These are phyloP conservation scores for Drosophila prosaltans DNA, from an alignment of 1,140 invertebrate species.

Conservation along the genomic window DNA sequence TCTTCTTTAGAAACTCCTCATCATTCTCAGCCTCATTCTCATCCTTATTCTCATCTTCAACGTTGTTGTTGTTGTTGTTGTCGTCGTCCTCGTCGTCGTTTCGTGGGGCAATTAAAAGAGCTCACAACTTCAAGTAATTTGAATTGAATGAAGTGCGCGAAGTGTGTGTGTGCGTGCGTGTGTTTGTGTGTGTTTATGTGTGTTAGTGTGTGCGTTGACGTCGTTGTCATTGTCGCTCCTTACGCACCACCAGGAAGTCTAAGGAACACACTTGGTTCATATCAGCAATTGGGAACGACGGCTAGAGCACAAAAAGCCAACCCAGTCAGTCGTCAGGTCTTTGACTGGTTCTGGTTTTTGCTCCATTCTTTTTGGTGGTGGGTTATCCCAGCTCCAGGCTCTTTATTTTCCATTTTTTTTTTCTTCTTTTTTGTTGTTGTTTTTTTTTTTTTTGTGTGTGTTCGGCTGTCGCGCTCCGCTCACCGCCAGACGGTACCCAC, in stretches of 20 bases:
- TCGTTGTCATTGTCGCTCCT: constrained; percentile 33
- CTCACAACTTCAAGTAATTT: constrained; percentile 61
- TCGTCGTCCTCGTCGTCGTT: not conserved
- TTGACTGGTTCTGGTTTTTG: constrained; percentile 35
- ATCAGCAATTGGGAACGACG: not conserved
- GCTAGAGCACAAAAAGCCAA: constrained; percentile 26
- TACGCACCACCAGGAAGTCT: constrained; percentile 79
- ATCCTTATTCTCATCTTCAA: not conserved
- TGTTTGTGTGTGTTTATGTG: not conserved
- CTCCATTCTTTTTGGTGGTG: constrained; percentile 41
- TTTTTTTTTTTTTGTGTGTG: constrained; percentile 22
- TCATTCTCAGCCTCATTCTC: too few relatives aligned
- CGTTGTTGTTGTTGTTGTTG: not conserved
- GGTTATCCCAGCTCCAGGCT: constrained; percentile 49
- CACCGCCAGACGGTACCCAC: constrained; percentile 78
- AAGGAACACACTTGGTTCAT: constrained; percentile 42
- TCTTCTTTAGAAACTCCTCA: not conserved
- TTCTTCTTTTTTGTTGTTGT: constrained; percentile 40
- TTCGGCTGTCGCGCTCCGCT: constrained; percentile 38
- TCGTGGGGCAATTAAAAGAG: constrained; percentile 44
- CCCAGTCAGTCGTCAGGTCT: constrained; percentile 45
- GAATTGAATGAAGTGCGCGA: constrained; percentile 75
- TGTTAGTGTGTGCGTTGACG: not conserved
- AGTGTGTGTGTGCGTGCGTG: constrained; percentile 14
- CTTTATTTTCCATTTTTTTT: constrained; percentile 42